These are phyloP conservation scores for Macrotis lagotis DNA, from an alignment of 2,113 vertebrate genomes.

Conservation along the genomic window DNA sequence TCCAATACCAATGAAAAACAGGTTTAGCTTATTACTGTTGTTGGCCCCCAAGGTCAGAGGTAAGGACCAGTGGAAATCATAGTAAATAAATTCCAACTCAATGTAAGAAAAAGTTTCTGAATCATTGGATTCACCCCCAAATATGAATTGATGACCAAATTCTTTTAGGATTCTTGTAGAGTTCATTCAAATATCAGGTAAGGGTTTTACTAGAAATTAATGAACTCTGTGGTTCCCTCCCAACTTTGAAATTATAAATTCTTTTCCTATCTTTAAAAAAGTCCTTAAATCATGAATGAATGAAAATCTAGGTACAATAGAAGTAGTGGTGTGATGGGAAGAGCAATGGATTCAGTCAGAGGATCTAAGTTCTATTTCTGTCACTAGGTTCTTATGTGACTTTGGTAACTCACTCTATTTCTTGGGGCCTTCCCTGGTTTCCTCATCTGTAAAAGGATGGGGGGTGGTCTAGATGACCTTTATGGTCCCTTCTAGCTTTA, in stretches of 20 bases:
- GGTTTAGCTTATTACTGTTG: not conserved
- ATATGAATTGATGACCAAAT: not conserved
- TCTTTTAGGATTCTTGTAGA: too few species aligned
- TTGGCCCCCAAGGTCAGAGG: not conserved
- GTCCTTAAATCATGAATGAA: constrained; percentile 46
- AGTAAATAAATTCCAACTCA: constrained; percentile 19
- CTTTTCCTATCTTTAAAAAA: constrained; percentile 64
- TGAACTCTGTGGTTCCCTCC: not conserved
- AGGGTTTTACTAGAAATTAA: not conserved
- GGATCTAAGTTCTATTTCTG: not conserved
- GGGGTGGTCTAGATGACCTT: not conserved
- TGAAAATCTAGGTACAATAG: not conserved
- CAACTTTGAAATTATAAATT: constrained; percentile 2
- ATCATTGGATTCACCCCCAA: not conserved
- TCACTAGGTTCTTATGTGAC: not conserved
- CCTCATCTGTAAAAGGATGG: not conserved
- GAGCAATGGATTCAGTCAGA: not conserved
- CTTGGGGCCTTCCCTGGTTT: not conserved
- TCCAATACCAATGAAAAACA: not conserved
- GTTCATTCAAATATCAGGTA: not conserved
- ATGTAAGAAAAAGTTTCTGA: not conserved
- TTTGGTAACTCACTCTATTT: not conserved
- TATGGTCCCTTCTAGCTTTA: not conserved
- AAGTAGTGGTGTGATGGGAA: not conserved
- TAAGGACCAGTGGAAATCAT: constrained; percentile 37